Conservation (phyloP, 2,888 invertebrate species). For the Aphodius sticticus region DNA sequence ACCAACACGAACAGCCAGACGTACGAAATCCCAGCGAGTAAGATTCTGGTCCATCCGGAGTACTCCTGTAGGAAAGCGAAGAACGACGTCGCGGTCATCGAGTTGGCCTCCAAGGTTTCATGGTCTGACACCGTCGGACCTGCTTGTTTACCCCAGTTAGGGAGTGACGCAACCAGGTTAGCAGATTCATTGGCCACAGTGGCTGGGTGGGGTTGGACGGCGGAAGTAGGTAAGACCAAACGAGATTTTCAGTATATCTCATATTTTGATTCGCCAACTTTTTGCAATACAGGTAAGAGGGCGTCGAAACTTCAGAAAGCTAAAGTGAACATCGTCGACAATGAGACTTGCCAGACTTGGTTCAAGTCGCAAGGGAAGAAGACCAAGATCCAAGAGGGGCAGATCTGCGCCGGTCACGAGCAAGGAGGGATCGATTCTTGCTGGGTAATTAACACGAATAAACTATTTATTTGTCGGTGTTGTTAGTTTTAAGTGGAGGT, state of each 20-base stretch:
- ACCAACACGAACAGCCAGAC: conserved; percentile 62
- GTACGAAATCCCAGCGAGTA: conserved; percentile 60
- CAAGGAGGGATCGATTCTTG: conserved; percentile 86
- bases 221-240: conserved; percentile 71
- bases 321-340: conserved; percentile 76
- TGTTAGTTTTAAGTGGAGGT: background rate
- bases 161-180: conserved; percentile 60
- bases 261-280: background rate
- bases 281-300: conserved; percentile 63
- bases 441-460: conserved; percentile 69
- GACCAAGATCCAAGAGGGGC: conserved; percentile 73
- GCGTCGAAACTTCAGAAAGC: conserved; percentile 82
- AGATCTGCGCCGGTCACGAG: conserved; percentile 88
- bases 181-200: conserved; percentile 71
- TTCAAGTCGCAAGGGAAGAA: conserved; percentile 80
- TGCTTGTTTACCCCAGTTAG: conserved; percentile 74
- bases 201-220: conserved; percentile 88
- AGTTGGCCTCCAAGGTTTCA: conserved; percentile 68
- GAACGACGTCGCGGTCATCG: conserved; percentile 79
- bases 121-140: conserved; percentile 79
- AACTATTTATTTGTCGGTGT: background rate
- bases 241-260: background rate
- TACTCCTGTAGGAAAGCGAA: conserved; percentile 71
- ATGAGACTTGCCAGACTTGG: conserved; percentile 77
- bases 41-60: conserved; percentile 76